Base-by-base conservation (phyloP, 64 coral and sea anemone genomes). In the Hydrozoanthus tunicans region DNA sequence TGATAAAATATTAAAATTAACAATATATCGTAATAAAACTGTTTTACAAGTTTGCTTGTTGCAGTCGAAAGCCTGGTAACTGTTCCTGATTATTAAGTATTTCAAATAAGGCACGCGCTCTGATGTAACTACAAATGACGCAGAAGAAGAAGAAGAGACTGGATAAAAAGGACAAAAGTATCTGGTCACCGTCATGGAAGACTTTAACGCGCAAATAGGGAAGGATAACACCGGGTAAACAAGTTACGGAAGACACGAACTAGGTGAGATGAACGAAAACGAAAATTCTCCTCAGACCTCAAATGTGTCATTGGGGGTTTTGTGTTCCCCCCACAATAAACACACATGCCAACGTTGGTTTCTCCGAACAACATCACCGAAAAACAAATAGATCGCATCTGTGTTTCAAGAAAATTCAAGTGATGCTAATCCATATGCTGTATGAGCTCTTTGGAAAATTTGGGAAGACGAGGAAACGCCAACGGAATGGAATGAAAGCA, bases 81-180 rank as follows among this genome's bases (percentile, higher is more conserved):
- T 43, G 2, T 43, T 43, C 32, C 32, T 43, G 32, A 43, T 43
- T 43, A 43, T 43, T 43, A 43, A 43, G 32, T 43, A 43, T 43
- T 43, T 43, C 0, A 43, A 43, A 43, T 43, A 43, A 43, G 2
- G 32, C 32, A 43, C 32, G 7, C 62, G 13, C 7, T 64, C 7
- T 14, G 7, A 64, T 64, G 62, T 14, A 64, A 7, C 62, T 64
- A 64, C 13, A 64, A 64, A 64, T 2, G 62, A 77, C 73, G 73
- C 73, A 77, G 73, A 77, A 77, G 73, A 77, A 77, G 73, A 77
- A 20, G 23, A 77, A 77, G 73, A 77, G 9, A 77, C 8, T 77
- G 73, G 73, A 77, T 9, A 77, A 77, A 77, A 77, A 77, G 9
- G 23, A 77, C 9, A 20, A 77, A 77, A 77, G 17, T 9, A 77